phyloP scores from a whole-genome alignment of 2,113 vertebrate species.

The Perca fluviatilis region DNA sequence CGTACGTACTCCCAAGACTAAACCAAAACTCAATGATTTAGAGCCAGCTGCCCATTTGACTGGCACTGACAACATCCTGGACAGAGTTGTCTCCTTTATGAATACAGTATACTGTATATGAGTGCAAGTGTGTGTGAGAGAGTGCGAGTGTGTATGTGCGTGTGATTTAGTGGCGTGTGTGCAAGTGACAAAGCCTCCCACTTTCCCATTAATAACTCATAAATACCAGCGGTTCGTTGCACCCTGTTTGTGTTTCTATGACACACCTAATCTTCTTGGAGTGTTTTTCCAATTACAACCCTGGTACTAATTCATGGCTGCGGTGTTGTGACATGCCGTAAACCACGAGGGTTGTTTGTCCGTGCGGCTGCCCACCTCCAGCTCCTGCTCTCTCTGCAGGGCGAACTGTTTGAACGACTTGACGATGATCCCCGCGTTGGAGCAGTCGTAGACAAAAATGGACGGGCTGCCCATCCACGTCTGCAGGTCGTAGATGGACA shows the following conservation, averaged over 20 bases:
- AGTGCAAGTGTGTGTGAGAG: too few relatives aligned
- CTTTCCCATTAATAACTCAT: constrained; percentile 24
- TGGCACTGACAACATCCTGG: constrained; percentile 12
- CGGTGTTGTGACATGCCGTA: background rate
- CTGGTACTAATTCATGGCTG: background rate
- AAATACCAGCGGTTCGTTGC: background rate
- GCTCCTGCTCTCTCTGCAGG: constrained; percentile 96
- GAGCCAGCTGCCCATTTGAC: constrained; percentile 48
- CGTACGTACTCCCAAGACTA: background rate
- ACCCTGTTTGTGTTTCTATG: constrained; percentile 5
- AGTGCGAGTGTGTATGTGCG: background rate
- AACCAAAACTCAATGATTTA: constrained; percentile 50
- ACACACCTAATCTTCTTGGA: constrained; percentile 11
- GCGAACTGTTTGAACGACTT: constrained; percentile 99
- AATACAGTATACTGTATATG: background rate
- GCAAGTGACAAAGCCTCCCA: background rate
- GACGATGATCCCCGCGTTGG: constrained; percentile 96
- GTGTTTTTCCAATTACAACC: background rate
- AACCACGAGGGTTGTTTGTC: background rate
- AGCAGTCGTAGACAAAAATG: constrained; percentile 99
- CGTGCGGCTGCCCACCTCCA: constrained; percentile 89
- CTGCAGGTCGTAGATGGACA: constrained; percentile 98
- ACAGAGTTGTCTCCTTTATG: background rate
- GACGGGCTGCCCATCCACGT: constrained; percentile 99
- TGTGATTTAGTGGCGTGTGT: background rate